Percentiles rank a stretch among this genome's conserved stretches.
Evolutionary conservation across 2,888 invertebrate species (phyloP).

Genomic region (Leptinotarsa rubiginosa): DNA sequence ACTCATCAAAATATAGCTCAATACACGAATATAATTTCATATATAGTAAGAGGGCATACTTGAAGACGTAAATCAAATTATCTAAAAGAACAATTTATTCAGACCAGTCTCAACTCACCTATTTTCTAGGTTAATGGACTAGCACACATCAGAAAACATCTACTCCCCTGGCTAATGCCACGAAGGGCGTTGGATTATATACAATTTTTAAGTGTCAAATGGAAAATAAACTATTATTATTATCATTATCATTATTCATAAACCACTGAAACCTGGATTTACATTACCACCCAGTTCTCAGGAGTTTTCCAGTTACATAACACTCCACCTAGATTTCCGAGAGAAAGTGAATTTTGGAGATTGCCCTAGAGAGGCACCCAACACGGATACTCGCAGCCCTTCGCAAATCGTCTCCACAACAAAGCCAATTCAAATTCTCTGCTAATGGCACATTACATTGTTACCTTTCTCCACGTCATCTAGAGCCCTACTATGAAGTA

Average conservation of each 20-base stretch:
- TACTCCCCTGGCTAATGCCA: too few species aligned
- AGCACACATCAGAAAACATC: too few species aligned
- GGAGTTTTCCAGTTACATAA: neutral
- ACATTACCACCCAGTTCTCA: neutral
- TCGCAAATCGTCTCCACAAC: constrained; percentile 62
- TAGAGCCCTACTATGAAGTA: constrained; percentile 57
- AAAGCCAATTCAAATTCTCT: constrained; percentile 68
- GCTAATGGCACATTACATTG: constrained; percentile 69
- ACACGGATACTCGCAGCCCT: constrained; percentile 49
- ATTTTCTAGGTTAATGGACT: too few species aligned
- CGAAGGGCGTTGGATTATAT: too few species aligned
- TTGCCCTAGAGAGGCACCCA: constrained; percentile 43
- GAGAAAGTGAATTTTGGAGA: constrained; percentile 32
- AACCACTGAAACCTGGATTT: neutral
- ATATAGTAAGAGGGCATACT: too few species aligned
- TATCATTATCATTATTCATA: neutral
- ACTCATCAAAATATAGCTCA: too few species aligned
- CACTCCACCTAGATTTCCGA: constrained; percentile 16
- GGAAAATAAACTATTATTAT: too few species aligned
- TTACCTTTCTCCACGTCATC: constrained; percentile 41
- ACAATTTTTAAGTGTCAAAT: too few species aligned
- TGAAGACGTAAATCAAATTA: too few species aligned
- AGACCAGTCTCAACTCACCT: too few species aligned
- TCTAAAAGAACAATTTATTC: too few species aligned
- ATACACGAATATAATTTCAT: too few species aligned